A percentile compares a stretch with the other conserved stretches of the same genome.
Evolutionary conservation across 2,113 vertebrate genomes (phyloP).

Genomic region (Myotis lucifugus): DNA sequence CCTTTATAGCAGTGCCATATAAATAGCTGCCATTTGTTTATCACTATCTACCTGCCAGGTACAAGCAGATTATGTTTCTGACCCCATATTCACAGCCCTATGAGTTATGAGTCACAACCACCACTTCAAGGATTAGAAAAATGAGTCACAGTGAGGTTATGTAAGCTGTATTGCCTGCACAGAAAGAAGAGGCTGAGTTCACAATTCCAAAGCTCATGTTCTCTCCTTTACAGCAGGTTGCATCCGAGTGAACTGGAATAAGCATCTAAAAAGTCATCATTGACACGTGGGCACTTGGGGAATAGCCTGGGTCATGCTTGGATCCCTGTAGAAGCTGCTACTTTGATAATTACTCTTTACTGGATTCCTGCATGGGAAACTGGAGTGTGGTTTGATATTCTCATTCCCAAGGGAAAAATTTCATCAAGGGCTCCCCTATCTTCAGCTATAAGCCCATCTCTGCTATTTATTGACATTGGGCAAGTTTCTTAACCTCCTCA

Average conservation of each 20-base stretch:
- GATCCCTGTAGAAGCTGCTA: background rate
- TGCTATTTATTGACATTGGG: background rate
- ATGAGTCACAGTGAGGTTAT: background rate
- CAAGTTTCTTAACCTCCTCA: background rate
- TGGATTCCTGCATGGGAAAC: background rate
- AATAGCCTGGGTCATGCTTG: background rate
- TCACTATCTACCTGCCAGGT: background rate
- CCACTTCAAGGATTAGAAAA: constrained; percentile 5
- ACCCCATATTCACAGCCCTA: background rate
- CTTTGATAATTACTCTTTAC: background rate
- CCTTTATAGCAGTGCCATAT: background rate
- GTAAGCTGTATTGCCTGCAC: background rate
- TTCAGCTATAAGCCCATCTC: background rate
- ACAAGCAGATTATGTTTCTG: background rate
- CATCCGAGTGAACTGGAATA: background rate
- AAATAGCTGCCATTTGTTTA: background rate
- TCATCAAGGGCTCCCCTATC: background rate
- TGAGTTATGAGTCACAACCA: background rate
- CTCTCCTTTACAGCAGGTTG: background rate
- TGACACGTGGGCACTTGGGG: background rate
- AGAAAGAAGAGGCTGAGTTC: background rate
- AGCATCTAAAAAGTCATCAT: background rate
- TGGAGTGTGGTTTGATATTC: background rate
- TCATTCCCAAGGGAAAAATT: background rate
- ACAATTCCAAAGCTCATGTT: background rate